These are phyloP conservation scores for Ataeniobius toweri DNA, from an alignment of 2,797 vertebrate species.

Conservation along the genomic window DNA sequence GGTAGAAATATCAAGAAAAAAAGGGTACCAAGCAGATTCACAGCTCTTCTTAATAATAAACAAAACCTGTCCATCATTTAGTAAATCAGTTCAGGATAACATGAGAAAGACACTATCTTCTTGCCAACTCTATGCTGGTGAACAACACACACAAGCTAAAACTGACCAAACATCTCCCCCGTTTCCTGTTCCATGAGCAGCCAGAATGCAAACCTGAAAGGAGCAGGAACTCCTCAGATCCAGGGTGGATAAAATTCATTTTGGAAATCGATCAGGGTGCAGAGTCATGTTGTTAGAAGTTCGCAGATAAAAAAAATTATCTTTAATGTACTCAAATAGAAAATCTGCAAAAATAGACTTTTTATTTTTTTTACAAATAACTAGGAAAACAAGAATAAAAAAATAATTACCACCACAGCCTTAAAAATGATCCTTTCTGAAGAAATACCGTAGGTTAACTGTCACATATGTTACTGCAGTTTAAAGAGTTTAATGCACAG, in stretches of 20 bases:
- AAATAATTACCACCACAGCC: background rate
- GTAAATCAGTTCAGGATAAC: background rate
- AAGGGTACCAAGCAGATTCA: background rate
- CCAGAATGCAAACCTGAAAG: slow-evolving; percentile 55
- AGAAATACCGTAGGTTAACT: background rate
- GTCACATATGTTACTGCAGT: background rate
- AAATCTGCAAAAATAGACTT: background rate
- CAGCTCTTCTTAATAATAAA: background rate
- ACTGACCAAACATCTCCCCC: slow-evolving; percentile 69
- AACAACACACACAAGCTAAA: slow-evolving; percentile 7
- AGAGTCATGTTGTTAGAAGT: background rate
- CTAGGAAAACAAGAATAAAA: background rate
- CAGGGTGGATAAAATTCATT: background rate
- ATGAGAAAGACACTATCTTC: background rate
- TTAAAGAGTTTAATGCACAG: background rate
- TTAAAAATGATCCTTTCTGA: background rate
- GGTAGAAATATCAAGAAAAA: background rate
- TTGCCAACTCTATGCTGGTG: background rate
- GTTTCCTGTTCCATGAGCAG: slow-evolving; percentile 64
- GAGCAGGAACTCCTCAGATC: slow-evolving; percentile 36
- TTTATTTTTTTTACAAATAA: background rate
- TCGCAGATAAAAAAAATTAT: background rate
- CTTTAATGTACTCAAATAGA: background rate
- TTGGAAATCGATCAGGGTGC: background rate
- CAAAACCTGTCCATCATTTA: background rate